Conservation (phyloP, 2,113 vertebrate species). For the Onychorhynchus coronatus region DNA sequence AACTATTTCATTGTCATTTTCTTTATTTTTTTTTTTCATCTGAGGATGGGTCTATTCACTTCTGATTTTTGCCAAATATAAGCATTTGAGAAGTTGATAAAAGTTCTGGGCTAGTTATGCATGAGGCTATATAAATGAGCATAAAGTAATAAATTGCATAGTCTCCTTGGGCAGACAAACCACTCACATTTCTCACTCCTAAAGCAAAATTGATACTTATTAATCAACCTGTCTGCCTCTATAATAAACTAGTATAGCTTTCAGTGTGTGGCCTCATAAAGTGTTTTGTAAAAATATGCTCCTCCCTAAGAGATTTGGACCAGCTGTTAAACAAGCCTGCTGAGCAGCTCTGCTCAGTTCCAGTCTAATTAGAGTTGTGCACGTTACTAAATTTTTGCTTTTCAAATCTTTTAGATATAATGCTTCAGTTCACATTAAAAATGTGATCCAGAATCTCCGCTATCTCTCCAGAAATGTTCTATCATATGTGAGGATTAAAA, state of each 20-base stretch:
- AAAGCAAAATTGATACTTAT: constrained; percentile 47
- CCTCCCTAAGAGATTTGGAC: constrained; percentile 15
- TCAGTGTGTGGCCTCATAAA: constrained; percentile 32
- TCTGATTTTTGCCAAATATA: background rate
- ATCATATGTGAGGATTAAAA: background rate
- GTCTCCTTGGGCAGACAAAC: background rate
- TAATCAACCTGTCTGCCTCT: constrained; percentile 34
- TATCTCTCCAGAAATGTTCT: background rate
- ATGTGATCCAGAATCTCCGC: background rate
- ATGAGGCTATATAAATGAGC: background rate
- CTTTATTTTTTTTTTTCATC: background rate
- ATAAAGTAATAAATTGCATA: background rate
- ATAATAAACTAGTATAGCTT: constrained; percentile 18
- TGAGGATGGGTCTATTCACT: background rate
- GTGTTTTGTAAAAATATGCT: constrained; percentile 28
- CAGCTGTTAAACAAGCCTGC: constrained; percentile 37
- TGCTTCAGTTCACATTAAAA: background rate
- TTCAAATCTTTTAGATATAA: background rate
- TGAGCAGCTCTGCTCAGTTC: constrained; percentile 41
- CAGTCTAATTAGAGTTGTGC: constrained; percentile 38
- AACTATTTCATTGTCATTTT: constrained; percentile 17
- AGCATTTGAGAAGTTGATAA: background rate
- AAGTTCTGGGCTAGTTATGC: background rate
- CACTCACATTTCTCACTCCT: constrained; percentile 4
- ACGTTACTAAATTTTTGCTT: constrained; percentile 34